Evolutionary conservation across 2,113 vertebrate genomes (phyloP).

Genomic region (Diadophis punctatus): DNA sequence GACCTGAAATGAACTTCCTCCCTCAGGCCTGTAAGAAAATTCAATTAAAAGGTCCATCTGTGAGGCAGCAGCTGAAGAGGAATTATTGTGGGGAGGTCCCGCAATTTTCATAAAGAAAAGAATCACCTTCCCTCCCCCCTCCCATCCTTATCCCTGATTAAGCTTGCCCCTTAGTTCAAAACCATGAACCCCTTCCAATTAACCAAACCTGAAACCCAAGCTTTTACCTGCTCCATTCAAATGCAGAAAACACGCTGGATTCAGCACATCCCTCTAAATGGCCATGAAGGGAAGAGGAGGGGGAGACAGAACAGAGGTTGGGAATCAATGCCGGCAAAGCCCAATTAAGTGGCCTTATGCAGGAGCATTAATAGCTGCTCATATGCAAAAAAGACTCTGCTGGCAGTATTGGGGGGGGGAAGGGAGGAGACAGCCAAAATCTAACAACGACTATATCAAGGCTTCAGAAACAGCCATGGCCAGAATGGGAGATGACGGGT

Average conservation of each 20-base stretch:
- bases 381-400: slow-evolving; percentile 25
- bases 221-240: slow-evolving; percentile 64
- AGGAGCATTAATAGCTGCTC: slow-evolving; percentile 29
- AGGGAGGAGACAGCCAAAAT: slow-evolving; percentile 16
- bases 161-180: slow-evolving; percentile 53
- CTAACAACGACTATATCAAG: slow-evolving; percentile 19
- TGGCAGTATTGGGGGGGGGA: background rate
- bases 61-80: slow-evolving; percentile 73
- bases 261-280: slow-evolving; percentile 33
- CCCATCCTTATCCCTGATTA: slow-evolving; percentile 44
- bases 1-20: slow-evolving; percentile 74
- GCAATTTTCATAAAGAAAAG: slow-evolving; percentile 72
- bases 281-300: background rate
- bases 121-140: slow-evolving; percentile 18
- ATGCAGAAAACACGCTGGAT: slow-evolving; percentile 51
- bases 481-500: slow-evolving; percentile 23
- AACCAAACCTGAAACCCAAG: slow-evolving; percentile 56
- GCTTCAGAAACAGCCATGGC: slow-evolving; percentile 16
- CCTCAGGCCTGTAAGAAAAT: slow-evolving; percentile 74
- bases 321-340: slow-evolving; percentile 24
- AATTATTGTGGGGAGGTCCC: slow-evolving; percentile 66
- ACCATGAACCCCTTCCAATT: slow-evolving; percentile 64
- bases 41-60: slow-evolving; percentile 81
- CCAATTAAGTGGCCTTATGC: slow-evolving; percentile 48
- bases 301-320: slow-evolving; percentile 41